These are phyloP conservation scores for Macropis europaea DNA, from an alignment of 2,888 invertebrate species.

Conservation along the genomic window DNA sequence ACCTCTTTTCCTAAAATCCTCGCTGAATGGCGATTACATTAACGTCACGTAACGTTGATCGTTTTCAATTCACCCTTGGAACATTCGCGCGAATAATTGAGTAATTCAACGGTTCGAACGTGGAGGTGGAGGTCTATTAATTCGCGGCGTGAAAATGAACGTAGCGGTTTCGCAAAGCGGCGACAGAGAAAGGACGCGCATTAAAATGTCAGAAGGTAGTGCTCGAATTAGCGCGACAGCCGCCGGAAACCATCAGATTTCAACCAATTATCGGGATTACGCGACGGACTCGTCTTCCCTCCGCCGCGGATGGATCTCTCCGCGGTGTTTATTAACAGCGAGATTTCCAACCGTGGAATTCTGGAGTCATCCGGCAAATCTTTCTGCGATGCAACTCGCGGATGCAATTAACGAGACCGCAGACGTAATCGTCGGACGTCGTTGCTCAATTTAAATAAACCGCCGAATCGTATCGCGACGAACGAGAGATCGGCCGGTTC, in stretches of 20 bases:
- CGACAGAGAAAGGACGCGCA: constrained; percentile 1
- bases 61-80: too few species aligned
- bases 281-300: background rate
- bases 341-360: constrained; percentile 35
- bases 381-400: constrained; percentile 34
- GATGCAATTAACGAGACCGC: constrained; percentile 58
- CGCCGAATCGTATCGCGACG: constrained; percentile 1
- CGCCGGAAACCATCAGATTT: constrained; percentile 25
- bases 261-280: constrained; percentile 51
- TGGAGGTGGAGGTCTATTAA: constrained; percentile 1
- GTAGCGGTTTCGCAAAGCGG: constrained; percentile 16
- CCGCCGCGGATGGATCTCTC: background rate
- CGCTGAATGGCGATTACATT: too few species aligned
- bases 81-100: background rate
- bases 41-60: too few species aligned
- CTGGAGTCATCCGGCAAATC: constrained; percentile 21
- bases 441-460: constrained; percentile 60
- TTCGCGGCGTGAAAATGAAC: constrained; percentile 7
- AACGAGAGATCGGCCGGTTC: background rate
- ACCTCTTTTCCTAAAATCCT: too few species aligned
- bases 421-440: constrained; percentile 41
- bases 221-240: background rate
- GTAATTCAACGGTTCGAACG: background rate
- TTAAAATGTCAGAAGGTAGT: constrained; percentile 11
- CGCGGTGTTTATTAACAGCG: constrained; percentile 40